These are phyloP conservation scores for Pyrochroa serraticornis DNA, from an alignment of 2,888 invertebrate species.

Conservation along the genomic window DNA sequence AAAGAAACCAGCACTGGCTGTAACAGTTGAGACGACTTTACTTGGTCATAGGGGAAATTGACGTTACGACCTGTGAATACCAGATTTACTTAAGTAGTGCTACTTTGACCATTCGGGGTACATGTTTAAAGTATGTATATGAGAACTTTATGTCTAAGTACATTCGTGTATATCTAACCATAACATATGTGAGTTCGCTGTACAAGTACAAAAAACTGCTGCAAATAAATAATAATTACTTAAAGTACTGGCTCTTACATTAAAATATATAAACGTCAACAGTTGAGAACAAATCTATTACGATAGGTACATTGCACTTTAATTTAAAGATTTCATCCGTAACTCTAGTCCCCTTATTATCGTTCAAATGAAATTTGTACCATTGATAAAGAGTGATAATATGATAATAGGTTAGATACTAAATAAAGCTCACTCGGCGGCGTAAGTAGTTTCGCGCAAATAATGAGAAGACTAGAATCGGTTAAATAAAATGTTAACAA, in stretches of 20 bases:
- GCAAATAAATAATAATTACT: conserved; percentile 57
- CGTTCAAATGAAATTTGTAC: conserved; percentile 37
- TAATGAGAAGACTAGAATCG: conserved; percentile 31
- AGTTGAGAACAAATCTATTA: conserved; percentile 53
- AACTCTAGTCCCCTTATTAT: conserved; percentile 38
- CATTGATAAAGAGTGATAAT: conserved; percentile 25
- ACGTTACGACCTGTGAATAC: conserved; percentile 15
- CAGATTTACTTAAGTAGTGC: conserved; percentile 18
- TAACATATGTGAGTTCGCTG: conserved; percentile 45
- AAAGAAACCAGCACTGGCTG: not conserved
- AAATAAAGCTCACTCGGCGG: conserved; percentile 5
- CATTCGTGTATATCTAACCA: conserved; percentile 38
- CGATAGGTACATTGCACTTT: conserved; percentile 52
- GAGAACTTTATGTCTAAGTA: conserved; percentile 43
- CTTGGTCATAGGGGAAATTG: conserved; percentile 8
- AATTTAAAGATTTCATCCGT: conserved; percentile 27
- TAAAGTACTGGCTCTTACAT: conserved; percentile 60
- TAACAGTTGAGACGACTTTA: conserved; percentile 4
- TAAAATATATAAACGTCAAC: conserved; percentile 60
- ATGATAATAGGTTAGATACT: not conserved
- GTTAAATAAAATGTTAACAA: conserved; percentile 14
- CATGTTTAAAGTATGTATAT: conserved; percentile 29
- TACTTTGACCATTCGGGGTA: conserved; percentile 24
- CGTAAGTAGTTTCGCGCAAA: not conserved
- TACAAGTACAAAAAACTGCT: conserved; percentile 52